Base-by-base conservation (phyloP, 2,113 vertebrate genomes). In the Kryptolebias marmoratus region DNA sequence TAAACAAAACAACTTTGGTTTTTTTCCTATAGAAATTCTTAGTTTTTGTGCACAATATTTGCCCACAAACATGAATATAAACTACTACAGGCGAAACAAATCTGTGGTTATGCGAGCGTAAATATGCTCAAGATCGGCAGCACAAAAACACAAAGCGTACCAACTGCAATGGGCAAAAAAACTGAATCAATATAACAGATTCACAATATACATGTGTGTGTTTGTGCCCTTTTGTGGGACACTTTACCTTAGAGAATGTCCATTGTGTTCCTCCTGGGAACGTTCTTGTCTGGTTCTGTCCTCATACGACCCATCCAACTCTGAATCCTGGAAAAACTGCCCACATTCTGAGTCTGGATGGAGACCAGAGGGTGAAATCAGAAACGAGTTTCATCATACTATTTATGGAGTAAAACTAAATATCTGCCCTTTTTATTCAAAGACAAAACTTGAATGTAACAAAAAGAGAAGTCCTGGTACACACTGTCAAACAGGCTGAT, bases 261-360 rank as follows among this genome's bases (percentile, higher is more conserved):
- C 79, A 47, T 91, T 91, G 53, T 50, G 76, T 16, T 81, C 73
- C 49, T 79, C 71, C 28, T 63, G 81, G 68, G 71, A 80, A n/a
- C 0, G n/a, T 59, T 13, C 71, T 66, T 89, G 83, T 47, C 50
- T 73, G 55, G 58, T 49, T 79, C 8, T 50, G 18, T 60, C 59
- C 48, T 90, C 81, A 31, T 80, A 86, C 0, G 32, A 39, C 13
- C 68, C 55, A 0, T 87, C 89, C 79, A 84, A 45, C 62, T 80
- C 86, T 1, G 82, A 85, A 28, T 84, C 86, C 71, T 84, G 83
- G 66, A 83, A 84, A 49, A 82, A 66, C 2, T 68, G 68, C 0
- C 78, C 83, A 47, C 73, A 85, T 67, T 90, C 84, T 0, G 87
- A 86, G 73, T 89, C 90, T 92, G 72, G 57, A 56, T 11, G n/a